Percentiles rank a stretch among this genome's conserved stretches.
phyloP scores from a whole-genome alignment of 2,113 vertebrate genomes.

The Syngnathus scovelli region DNA sequence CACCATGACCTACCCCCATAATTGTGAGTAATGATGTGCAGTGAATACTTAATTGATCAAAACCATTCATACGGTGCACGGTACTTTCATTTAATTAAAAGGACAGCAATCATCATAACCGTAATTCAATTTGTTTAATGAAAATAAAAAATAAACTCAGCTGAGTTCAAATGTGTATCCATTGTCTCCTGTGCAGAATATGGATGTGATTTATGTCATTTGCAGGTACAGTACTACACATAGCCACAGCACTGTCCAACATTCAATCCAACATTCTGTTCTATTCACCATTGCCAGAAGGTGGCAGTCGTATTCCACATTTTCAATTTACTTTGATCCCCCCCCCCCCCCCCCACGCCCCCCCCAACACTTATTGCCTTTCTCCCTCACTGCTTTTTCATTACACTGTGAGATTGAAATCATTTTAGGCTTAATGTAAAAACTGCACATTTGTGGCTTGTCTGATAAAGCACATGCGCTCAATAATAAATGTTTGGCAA shows the following conservation, averaged over 20 bases:
- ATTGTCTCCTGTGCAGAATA: background rate
- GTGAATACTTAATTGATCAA: slow-evolving; percentile 21
- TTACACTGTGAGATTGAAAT: slow-evolving; percentile 9
- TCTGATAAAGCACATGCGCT: slow-evolving; percentile 1
- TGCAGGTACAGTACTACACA: background rate
- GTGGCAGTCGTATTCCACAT: slow-evolving; percentile 62
- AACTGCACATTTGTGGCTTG: slow-evolving; percentile 9
- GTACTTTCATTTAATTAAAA: background rate
- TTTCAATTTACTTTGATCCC: background rate
- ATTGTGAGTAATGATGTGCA: slow-evolving; percentile 18
- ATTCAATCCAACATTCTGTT: background rate
- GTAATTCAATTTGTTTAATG: background rate
- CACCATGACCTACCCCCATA: background rate
- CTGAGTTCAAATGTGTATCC: background rate
- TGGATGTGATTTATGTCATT: background rate
- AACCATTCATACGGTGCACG: background rate
- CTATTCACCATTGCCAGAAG: slow-evolving; percentile 49
- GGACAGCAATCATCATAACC: background rate
- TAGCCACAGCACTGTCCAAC: background rate
- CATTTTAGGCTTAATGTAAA: background rate
- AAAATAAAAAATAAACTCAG: slow-evolving; percentile 5
- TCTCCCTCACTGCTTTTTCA: slow-evolving; percentile 1
- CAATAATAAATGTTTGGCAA: slow-evolving; percentile 3
- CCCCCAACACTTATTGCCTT: slow-evolving; percentile 3
- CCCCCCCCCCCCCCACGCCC: too few species aligned